Evolutionary conservation across 2,113 vertebrate species (phyloP).

Genomic region (Gorsachius goisagi): DNA sequence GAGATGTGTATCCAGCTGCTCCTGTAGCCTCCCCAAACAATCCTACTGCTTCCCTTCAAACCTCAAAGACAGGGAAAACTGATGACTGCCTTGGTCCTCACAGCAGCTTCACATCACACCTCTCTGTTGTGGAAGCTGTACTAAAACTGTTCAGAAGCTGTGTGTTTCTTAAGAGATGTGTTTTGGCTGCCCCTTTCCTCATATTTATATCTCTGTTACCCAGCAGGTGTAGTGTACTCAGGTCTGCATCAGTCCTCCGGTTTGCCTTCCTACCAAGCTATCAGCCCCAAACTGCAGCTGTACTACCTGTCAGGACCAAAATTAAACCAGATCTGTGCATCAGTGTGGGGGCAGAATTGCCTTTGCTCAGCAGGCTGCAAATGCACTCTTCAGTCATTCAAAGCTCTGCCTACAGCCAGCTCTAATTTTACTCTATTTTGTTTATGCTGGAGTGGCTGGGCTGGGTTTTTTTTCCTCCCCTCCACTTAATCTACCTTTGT

Average conservation of each 20-base stretch:
- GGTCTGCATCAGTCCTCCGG: neutral
- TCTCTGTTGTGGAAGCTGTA: constrained; percentile 5
- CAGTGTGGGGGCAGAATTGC: constrained; percentile 13
- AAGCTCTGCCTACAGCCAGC: constrained; percentile 37
- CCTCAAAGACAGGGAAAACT: neutral
- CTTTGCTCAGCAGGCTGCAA: constrained; percentile 25
- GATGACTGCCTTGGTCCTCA: neutral
- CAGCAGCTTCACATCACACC: constrained; percentile 6
- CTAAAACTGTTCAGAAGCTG: neutral
- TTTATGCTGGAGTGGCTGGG: constrained; percentile 39
- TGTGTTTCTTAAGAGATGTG: neutral
- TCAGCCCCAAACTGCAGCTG: neutral
- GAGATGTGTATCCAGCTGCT: neutral
- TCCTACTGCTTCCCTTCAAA: neutral
- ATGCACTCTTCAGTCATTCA: constrained; percentile 40
- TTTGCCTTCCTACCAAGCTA: neutral
- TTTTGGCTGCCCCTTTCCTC: neutral
- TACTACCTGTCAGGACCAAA: constrained; percentile 25
- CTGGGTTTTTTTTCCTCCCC: neutral
- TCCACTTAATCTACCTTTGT: constrained; percentile 8
- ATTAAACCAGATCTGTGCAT: constrained; percentile 15
- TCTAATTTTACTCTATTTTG: constrained; percentile 36
- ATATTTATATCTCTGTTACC: constrained; percentile 9
- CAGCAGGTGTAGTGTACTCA: constrained; percentile 12
- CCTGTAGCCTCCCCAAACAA: neutral